Base-by-base conservation (phyloP, 1,140 invertebrate genomes). In the Polypedilum vanderplanki region DNA sequence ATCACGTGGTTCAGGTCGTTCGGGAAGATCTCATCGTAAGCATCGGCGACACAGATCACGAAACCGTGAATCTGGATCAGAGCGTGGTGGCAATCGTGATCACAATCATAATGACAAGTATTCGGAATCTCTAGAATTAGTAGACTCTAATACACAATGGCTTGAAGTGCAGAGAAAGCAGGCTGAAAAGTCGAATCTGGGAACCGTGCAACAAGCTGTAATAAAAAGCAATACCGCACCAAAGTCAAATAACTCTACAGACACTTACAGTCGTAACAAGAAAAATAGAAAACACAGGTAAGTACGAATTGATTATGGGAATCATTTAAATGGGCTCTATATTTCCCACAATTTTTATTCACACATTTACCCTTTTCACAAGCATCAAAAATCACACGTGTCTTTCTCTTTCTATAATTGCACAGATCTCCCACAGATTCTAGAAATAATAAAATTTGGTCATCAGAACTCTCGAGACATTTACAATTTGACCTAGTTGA, bases 401-500 rank as follows among this genome's bases (percentile, higher is more conserved):
- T 33, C 24, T 33, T 5, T 33, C 5, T 33, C 24, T 33, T 5
- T 33, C 5, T 33, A 33, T 33, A n/a, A n/a, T n/a, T n/a, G 24
- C 22, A 15, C 12, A 83, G 89, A 78, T 90, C 89, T 22, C 85
- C 87, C 46, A 90, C 89, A 7, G 88, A 89, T 67, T 83, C 84
- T 1, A 86, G 87, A 74, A 83, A 80, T 41, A 83, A 80, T 41
- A 87, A 88, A 79, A 85, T 86, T 74, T 85, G 85, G 79, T 83
- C 93, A 41, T 90, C 88, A 77, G 93, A 94, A 83, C 80, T 94
- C 76, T 88, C 88, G 77, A 88, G 89, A 82, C 94, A 97, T 83
- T 86, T 98, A 78, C 92, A 97, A 81, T 97, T 95, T 84, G 89
- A 92, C 79, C 85, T 97, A 78, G 88, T 97, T 73, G 94, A 97